A percentile compares a stretch with the other conserved stretches of the same genome.
phyloP scores from a whole-genome alignment of 2,797 vertebrate genomes.

The Thunnus albacares region DNA sequence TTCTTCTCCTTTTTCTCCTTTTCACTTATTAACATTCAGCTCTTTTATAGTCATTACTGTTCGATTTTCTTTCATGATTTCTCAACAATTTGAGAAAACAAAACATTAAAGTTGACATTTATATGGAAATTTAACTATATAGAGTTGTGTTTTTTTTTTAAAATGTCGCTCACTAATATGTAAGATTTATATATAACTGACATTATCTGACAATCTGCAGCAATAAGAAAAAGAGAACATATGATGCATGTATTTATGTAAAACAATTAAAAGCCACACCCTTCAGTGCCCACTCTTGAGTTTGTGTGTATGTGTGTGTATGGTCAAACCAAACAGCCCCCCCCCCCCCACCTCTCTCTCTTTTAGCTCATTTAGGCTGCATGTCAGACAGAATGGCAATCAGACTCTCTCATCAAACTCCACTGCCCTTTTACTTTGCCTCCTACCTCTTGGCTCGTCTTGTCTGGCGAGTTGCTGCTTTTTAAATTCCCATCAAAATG shows the following conservation, averaged over 20 bases:
- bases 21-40: background rate
- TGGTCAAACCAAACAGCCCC: constrained; percentile 29
- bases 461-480: constrained; percentile 53
- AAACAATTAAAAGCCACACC: constrained; percentile 35
- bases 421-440: constrained; percentile 57
- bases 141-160: background rate
- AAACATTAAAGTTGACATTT: background rate
- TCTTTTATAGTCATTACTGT: background rate
- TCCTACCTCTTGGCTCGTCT: constrained; percentile 57
- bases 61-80: background rate
- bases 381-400: constrained; percentile 61
- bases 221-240: background rate
- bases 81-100: background rate
- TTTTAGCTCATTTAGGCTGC: constrained; percentile 56
- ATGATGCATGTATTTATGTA: constrained; percentile 7
- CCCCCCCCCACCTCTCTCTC: constrained; percentile 15
- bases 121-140: background rate
- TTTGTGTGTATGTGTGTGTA: background rate
- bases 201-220: background rate
- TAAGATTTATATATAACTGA: background rate
- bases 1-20: background rate
- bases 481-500: constrained; percentile 57
- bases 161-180: background rate
- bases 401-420: constrained; percentile 63
- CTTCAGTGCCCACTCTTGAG: constrained; percentile 19